Evolutionary conservation across 2,113 vertebrate genomes (phyloP).

Genomic region (Vimba vimba): DNA sequence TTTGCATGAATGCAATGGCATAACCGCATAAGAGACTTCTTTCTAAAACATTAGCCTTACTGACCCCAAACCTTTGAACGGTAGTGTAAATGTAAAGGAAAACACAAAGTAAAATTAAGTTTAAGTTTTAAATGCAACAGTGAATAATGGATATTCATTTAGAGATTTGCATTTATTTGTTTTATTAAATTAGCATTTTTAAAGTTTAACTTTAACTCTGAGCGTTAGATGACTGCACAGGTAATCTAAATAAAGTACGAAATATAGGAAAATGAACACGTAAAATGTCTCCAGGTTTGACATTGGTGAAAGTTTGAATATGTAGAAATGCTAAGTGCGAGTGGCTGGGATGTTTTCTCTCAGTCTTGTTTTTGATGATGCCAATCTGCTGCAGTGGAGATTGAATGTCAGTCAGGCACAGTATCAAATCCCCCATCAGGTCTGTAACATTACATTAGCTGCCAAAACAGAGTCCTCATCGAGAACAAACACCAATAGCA

Average conservation of each 20-base stretch:
- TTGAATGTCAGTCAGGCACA: constrained; percentile 21
- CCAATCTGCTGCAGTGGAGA: constrained; percentile 15
- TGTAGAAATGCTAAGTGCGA: not conserved
- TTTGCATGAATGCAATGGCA: too few relatives aligned
- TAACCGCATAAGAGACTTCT: not conserved
- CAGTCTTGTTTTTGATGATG: not conserved
- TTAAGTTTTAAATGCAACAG: not conserved
- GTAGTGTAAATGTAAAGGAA: not conserved
- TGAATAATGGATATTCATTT: too few relatives aligned
- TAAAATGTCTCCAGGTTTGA: not conserved
- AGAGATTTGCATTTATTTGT: not conserved
- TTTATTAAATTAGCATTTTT: not conserved
- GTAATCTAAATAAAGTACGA: not conserved
- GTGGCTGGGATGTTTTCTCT: not conserved
- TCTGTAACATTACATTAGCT: constrained; percentile 26
- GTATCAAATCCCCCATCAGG: constrained; percentile 34
- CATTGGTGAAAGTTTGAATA: not conserved
- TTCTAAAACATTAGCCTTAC: not conserved
- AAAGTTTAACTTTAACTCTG: not conserved
- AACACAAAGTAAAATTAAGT: not conserved
- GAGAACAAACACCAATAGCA: not conserved
- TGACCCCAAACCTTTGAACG: not conserved
- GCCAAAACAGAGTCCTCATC: not conserved
- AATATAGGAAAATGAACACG: not conserved
- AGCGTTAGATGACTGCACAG: not conserved